Evolutionary conservation across 2,797 vertebrate species (phyloP), one percentile per base, ranked within the genome.

Genomic region (Miichthys miiuy): DNA sequence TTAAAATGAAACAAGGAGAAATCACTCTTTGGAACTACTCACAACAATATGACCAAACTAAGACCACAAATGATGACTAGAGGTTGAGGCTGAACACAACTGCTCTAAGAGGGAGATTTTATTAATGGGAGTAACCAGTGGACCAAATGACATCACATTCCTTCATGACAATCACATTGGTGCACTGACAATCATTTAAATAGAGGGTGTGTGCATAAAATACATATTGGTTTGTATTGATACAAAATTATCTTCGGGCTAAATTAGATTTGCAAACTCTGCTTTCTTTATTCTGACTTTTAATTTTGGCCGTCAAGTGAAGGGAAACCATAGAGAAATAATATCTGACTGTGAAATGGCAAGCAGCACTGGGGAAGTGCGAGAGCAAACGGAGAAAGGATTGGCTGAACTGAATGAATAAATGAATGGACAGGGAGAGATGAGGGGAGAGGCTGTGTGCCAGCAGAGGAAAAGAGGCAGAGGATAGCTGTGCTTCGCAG

Each of bases 391-490:
- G 50, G 41, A 64, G 69, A 75, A 51, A 63, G 38, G 75, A 79
- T 68, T 76, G 77, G 54, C 72, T 79, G 76, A 75, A 84, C 34
- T 87, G 75, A 83, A 78, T 70, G 78, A 87, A 80, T 81, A 78
- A 85, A 84, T 80, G 75, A 74, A 80, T 76, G 60, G 80, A 76
- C 9, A 73, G 72, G 44, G 68, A 68, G 81, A 68, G 77, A 88
- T 64, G 82, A 80, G 70, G 68, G 70, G 55, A 48, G 77, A 77
- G 81, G 84, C 72, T 23, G 68, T 38, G 73, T 79, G 89, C 88
- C 89, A 90, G 77, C 67, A 66, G 77, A 72, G 64, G 65, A 65
- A 66, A 61, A 57, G 64, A 84, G 46, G 86, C 77, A 80, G 75
- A 79, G 79, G 86, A 78, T 56, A 41, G 85, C 79, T 42, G 68